Evolutionary conservation across 1,140 invertebrate species (phyloP), one percentile per base, ranked within the genome.

Genomic region (Akabosia matsudoensis): DNA sequence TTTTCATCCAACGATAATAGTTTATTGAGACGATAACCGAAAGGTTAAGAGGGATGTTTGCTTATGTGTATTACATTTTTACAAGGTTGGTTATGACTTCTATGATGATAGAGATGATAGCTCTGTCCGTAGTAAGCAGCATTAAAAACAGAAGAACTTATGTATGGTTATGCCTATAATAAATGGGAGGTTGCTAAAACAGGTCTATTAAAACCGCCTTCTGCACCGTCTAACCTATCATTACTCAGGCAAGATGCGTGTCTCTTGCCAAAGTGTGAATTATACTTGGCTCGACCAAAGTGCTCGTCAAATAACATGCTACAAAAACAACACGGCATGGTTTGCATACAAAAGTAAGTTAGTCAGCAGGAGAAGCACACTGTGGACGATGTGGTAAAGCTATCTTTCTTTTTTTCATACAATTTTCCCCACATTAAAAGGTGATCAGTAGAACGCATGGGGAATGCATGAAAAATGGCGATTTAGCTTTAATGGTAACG

Each of bases 141-240:
- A 67, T 67, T 67, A 67, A 30, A 24, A 61, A 4, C 1, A n/a
- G 7, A 30, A 67, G 31, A 67, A 67, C 61, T 67, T n/a, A 30
- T 67, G 61, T 67, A 67, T 67, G 61, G 61, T 31, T 67, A 31
- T 31, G 61, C 61, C n/a, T 31, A 31, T 67, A 67, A 67, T 67
- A 67, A 67, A 67, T 67, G 61, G 61, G 61, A 67, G 61, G 61
- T 31, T 67, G 61, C 61, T 67, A 67, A 67, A 67, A 67, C 61
- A 31, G 61, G 61, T 67, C 61, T 67, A 67, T 31, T 67, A 67
- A 30, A 67, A 67, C 61, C 61, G 61, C 61, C 61, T 67, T 67
- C 61, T 67, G 61, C 26, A 67, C 31, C 61, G 61, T 22, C 61
- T 67, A 67, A 67, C 61, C 61, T 67, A 67, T 67, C 61, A 67